Base-by-base conservation (phyloP, 2,797 vertebrate species). In the Lepilemur ruficaudatus region DNA sequence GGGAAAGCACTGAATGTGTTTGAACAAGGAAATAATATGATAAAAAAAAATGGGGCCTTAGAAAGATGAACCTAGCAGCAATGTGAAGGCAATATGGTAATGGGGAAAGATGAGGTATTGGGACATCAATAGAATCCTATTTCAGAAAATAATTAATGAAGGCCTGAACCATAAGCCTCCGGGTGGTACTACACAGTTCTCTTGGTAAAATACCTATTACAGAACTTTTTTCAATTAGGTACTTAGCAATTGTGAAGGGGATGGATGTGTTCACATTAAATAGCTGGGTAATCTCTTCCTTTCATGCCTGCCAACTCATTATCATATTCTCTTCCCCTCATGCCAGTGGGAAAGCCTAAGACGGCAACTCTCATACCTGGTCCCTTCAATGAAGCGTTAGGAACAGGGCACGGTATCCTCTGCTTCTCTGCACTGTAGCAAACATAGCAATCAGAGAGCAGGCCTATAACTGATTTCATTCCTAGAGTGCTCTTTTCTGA, bases 101-200 rank as follows among this genome's bases (percentile, higher is more conserved):
- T 59, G 12, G 46, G 11, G 6, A 91, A 25, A 38, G 7, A 57
- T 63, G 14, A 59, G 11, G 22, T 69, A 73, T 41, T 20, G n/a
- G 22, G 4, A 65, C 8, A 46, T 57, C 63, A 59, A 32, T 41
- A 35, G 78, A 85, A 55, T 76, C 43, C 18, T 57, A 13, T 61
- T 92, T 79, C 55, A 86, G 73, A 84, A 82, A 95, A 70, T 79
- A 89, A 67, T 87, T 90, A 72, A 30, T 41, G n/a, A 73, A 13
- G 4, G 50, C 25, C 65, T n/a, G n/a, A 80, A 76, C 22, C 50
- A 9, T 89, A 59, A 57, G 61, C 52, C 48, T 82, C 67, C 41
- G 10, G 30, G 55, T 63, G 22, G 14, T 30, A 32, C 70, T 38
- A 41, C 61, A 73, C 13, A 88, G 43, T 48, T 81, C 30, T 91